Evolutionary conservation across 1,140 invertebrate genomes (phyloP).

Genomic region (Zaprionus inermis): DNA sequence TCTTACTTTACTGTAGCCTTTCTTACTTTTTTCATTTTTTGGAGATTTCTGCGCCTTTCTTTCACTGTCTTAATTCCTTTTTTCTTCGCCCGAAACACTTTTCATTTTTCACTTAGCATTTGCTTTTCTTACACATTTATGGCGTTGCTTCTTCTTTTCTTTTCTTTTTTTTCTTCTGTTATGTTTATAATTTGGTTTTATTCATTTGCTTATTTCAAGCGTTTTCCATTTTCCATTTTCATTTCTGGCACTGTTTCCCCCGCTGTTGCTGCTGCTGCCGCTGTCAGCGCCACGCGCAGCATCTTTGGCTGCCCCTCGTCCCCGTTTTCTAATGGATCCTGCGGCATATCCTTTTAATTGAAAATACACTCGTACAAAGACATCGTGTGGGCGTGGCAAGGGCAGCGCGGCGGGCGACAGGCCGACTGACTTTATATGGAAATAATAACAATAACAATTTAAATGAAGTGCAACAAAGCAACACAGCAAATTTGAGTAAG

Average conservation of each 20-base stretch:
- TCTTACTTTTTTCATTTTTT: neutral
- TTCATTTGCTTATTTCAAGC: conserved; percentile 50
- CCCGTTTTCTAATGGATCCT: conserved; percentile 45
- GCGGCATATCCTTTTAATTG: conserved; percentile 78
- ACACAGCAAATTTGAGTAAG: conserved; percentile 65
- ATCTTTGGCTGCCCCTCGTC: neutral
- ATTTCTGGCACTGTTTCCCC: conserved; percentile 34
- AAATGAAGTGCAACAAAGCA: conserved; percentile 72
- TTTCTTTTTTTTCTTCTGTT: conserved; percentile 34
- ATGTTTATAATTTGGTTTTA: conserved; percentile 49
- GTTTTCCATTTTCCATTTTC: conserved; percentile 31
- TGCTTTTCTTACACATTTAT: conserved; percentile 19
- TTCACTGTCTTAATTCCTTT: conserved; percentile 25
- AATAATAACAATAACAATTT: conserved; percentile 81
- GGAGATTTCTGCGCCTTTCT: conserved; percentile 17
- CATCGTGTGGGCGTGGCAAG: neutral
- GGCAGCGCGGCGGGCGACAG: neutral
- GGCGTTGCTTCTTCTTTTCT: conserved; percentile 24
- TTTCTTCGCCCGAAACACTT: conserved; percentile 22
- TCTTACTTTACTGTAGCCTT: too few relatives aligned
- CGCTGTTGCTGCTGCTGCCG: conserved; percentile 31
- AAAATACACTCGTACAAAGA: conserved; percentile 58
- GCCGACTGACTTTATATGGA: conserved; percentile 67
- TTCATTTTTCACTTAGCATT: conserved; percentile 18
- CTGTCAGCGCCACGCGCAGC: conserved; percentile 66